Evolutionary conservation across 2,797 vertebrate species (phyloP).

Genomic region (Labroides dimidiatus): DNA sequence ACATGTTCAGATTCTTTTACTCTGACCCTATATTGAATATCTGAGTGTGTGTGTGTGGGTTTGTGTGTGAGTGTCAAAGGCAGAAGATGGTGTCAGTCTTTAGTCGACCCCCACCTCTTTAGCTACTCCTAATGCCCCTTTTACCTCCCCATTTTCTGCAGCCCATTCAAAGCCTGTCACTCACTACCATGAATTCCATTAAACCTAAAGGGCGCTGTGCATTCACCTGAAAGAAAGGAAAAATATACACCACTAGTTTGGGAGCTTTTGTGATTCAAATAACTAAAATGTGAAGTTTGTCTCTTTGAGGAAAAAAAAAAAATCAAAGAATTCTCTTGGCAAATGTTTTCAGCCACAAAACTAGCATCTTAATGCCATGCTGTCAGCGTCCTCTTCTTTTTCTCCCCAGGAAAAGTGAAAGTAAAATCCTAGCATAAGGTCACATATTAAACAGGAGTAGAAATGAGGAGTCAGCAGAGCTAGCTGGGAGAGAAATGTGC

Average conservation of each 20-base stretch:
- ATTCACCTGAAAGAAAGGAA: conserved; percentile 74
- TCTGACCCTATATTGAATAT: conserved; percentile 64
- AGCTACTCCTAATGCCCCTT: conserved; percentile 77
- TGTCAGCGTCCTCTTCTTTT: conserved; percentile 49
- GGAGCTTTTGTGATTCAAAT: conserved; percentile 43
- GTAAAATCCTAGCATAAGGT: conserved; percentile 75
- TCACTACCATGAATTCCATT: conserved; percentile 80
- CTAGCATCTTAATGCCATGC: conserved; percentile 21
- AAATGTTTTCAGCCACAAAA: conserved; percentile 35
- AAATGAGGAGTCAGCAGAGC: conserved; percentile 85
- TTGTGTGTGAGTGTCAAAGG: conserved; percentile 52
- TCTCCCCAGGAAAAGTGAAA: conserved; percentile 56
- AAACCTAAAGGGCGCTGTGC: conserved; percentile 66
- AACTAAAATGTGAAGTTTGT: conserved; percentile 45
- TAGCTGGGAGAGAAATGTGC: conserved; percentile 75
- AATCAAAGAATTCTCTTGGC: background rate
- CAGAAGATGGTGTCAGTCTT: conserved; percentile 74
- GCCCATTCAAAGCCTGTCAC: conserved; percentile 81
- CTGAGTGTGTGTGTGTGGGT: conserved; percentile 38
- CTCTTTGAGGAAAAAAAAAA: background rate
- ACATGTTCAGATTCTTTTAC: conserved; percentile 59
- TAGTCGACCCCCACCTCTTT: conserved; percentile 71
- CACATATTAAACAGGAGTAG: conserved; percentile 77
- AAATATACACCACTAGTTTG: conserved; percentile 64
- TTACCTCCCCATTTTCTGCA: conserved; percentile 80